phyloP scores from a whole-genome alignment of 2,888 invertebrate species.

The Steinernema carpocapsae region DNA sequence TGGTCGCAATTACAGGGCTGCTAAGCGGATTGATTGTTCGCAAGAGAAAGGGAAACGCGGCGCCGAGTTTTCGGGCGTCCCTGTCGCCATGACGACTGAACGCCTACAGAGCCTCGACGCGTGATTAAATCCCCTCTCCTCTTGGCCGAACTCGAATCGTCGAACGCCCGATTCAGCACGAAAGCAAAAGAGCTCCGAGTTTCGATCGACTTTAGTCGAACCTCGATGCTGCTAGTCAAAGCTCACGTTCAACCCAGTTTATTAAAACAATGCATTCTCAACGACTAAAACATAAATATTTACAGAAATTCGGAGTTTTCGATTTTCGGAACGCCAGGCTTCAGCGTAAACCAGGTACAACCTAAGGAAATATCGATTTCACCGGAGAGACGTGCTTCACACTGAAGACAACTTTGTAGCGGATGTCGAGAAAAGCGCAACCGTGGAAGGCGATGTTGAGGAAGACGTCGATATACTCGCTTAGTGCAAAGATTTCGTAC shows the following conservation, averaged over 20 bases:
- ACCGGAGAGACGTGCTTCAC: conserved; percentile 38
- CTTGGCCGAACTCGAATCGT: too few species aligned
- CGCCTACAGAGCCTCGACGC: neutral
- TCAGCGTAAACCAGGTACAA: neutral
- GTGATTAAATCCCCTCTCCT: too few species aligned
- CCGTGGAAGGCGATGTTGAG: conserved; percentile 67
- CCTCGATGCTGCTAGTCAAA: too few species aligned
- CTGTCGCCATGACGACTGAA: conserved; percentile 29
- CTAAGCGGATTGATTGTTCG: neutral
- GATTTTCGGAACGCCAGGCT: neutral
- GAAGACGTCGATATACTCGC: conserved; percentile 66
- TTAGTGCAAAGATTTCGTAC: conserved; percentile 67
- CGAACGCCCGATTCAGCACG: too few species aligned
- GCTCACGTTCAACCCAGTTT: too few species aligned
- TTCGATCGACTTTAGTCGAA: too few species aligned
- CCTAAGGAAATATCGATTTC: neutral
- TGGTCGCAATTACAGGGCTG: neutral
- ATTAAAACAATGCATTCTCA: too few species aligned
- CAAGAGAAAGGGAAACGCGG: neutral
- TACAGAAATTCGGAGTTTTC: neutral
- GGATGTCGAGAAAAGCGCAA: conserved; percentile 68
- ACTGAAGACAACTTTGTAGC: conserved; percentile 62
- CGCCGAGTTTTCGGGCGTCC: neutral
- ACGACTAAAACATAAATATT: neutral
- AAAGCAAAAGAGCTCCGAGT: too few species aligned